A percentile compares a stretch with the other conserved stretches of the same genome.
phyloP scores from a whole-genome alignment of 2,797 vertebrate genomes.

The Arnoldichthys spilopterus region DNA sequence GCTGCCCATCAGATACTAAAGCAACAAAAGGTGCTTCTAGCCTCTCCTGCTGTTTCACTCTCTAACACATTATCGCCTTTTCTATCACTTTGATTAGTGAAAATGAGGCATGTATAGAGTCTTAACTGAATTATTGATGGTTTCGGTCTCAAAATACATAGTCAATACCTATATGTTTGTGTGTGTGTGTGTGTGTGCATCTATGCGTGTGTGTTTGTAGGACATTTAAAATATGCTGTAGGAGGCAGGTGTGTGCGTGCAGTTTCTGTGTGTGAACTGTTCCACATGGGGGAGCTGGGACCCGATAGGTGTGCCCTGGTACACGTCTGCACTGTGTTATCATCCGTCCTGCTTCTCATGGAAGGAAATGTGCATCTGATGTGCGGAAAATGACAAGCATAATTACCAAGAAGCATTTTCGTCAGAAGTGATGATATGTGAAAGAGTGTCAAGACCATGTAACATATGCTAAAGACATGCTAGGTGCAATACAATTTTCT shows the following conservation, averaged over 20 bases:
- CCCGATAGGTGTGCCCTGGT: neutral
- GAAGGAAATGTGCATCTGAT: conserved; percentile 1
- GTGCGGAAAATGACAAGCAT: conserved; percentile 14
- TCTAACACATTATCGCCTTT: neutral
- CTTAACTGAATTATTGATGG: neutral
- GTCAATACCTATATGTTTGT: no score
- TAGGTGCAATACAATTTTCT: conserved; percentile 27
- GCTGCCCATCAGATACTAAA: neutral
- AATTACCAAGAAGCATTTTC: conserved; percentile 42
- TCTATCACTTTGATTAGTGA: neutral
- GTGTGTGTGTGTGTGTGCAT: no score
- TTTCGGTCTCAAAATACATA: neutral
- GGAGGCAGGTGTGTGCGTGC: neutral
- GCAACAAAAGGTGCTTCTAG: no score
- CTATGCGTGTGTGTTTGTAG: no score
- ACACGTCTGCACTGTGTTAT: neutral
- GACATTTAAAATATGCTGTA: neutral
- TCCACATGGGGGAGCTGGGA: conserved; percentile 21
- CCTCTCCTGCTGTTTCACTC: neutral
- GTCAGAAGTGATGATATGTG: neutral
- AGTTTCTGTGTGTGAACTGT: conserved; percentile 2
- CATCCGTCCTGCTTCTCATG: neutral
- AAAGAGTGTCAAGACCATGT: neutral
- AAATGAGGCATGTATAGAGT: neutral
- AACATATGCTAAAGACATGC: neutral